Percentiles rank a stretch among this genome's conserved stretches.
phyloP scores from a whole-genome alignment of 2,888 invertebrate genomes.

The Pseudoips prasinana region DNA sequence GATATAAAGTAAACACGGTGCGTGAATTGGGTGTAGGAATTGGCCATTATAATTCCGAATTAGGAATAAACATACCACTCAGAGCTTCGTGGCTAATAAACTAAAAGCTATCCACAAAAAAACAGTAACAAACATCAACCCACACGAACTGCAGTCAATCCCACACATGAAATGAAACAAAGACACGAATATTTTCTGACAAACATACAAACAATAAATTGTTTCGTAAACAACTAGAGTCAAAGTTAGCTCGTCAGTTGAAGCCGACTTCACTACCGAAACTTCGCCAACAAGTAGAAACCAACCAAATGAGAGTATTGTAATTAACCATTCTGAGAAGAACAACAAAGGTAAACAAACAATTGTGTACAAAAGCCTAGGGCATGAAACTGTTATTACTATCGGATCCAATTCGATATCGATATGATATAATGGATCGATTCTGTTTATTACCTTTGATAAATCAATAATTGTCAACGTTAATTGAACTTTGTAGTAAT shows the following conservation, averaged over 20 bases:
- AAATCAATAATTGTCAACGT: too few relatives aligned
- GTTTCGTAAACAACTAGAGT: constrained; percentile 30
- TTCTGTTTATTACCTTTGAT: too few relatives aligned
- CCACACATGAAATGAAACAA: constrained; percentile 20
- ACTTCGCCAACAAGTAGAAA: constrained; percentile 49
- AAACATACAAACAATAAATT: constrained; percentile 30
- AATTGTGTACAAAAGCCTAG: constrained; percentile 44
- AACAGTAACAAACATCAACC: too few relatives aligned
- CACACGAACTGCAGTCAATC: too few relatives aligned
- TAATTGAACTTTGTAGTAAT: too few relatives aligned
- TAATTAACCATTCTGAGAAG: constrained; percentile 45
- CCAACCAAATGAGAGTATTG: constrained; percentile 51
- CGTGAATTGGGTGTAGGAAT: too few relatives aligned
- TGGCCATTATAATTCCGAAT: too few relatives aligned
- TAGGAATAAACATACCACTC: too few relatives aligned
- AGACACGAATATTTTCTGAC: constrained; percentile 26
- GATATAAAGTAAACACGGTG: too few relatives aligned
- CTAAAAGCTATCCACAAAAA: too few relatives aligned
- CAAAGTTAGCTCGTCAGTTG: constrained; percentile 32
- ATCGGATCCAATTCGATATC: constrained; percentile 17
- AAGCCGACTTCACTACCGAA: constrained; percentile 35
- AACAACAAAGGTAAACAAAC: constrained; percentile 49
- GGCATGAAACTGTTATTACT: constrained; percentile 34
- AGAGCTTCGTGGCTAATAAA: too few relatives aligned
- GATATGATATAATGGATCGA: background rate